Evolutionary conservation across 1,140 invertebrate species (phyloP), one percentile per base, ranked within the genome.

Genomic region (Bombus soroeensis): DNA sequence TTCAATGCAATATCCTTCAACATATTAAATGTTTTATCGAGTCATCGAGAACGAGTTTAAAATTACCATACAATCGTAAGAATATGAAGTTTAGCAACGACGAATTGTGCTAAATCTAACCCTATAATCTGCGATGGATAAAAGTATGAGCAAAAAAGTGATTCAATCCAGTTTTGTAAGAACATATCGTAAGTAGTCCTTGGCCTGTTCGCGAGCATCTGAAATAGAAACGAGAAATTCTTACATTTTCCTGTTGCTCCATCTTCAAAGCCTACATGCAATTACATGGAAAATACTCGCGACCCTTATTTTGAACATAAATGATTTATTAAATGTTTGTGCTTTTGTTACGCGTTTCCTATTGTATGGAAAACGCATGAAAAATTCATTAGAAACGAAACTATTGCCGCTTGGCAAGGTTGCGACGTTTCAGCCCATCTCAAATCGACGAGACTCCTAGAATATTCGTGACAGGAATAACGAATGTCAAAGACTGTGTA

Each of bases 161-260:
- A 86, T 62, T 88, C 86, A 83, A 73, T 32, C n/a, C 25, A 22
- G 39, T 90, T 89, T 90, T 81, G 83, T 39, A 86, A 87, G 53
- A 41, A 41, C 4, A 28, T 73, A 79, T 73, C 62, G 32, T 39
- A 39, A 6, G 1, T 13, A 39, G 25, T 76, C 85, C 89, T 90
- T 89, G 88, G 71, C 79, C 78, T 32, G 71, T 12, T 47, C 39
- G 43, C 32, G 34, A 62, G 39, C 32, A 66, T 25, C 47, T 15
- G 12, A 62, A 80, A 66, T 68, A 57, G 76, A 72, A 87, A 83
- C 80, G 47, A 77, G 59, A 68, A 83, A 86, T 53, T 32, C 12
- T 41, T 41, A 25, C 32, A 8, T 39, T 70, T 32, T 34, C 15
- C n/a, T 9, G 22, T 25, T 39, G 8, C 74, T 71, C 5, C 47